Evolutionary conservation across 1,140 invertebrate genomes (phyloP).

Genomic region (Protaetia brevitarsis): DNA sequence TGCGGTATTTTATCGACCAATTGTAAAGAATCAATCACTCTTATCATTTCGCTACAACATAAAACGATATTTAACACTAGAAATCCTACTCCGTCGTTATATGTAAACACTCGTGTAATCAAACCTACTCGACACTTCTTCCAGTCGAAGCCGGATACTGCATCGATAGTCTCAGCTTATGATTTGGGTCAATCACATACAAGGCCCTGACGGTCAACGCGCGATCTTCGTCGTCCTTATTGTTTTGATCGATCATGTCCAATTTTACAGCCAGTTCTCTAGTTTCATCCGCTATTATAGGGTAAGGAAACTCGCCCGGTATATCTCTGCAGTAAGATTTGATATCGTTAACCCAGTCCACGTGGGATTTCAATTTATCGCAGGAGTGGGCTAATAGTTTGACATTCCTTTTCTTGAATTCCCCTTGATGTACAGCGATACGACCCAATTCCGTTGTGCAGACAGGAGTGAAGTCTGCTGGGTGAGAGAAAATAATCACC

Average conservation of each 20-base stretch:
- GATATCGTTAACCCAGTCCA: conserved; percentile 80
- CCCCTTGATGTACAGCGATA: conserved; percentile 68
- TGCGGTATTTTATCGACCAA: conserved; percentile 69
- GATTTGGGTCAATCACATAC: conserved; percentile 85
- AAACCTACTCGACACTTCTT: conserved; percentile 83
- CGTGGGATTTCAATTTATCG: conserved; percentile 73
- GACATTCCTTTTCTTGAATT: conserved; percentile 76
- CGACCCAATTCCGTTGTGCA: conserved; percentile 89
- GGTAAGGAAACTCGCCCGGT: conserved; percentile 73
- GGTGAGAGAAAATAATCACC: conserved; percentile 89
- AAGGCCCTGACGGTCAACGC: conserved; percentile 79
- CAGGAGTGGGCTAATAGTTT: conserved; percentile 88
- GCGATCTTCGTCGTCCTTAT: conserved; percentile 68
- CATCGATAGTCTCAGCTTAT: conserved; percentile 81
- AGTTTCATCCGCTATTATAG: conserved; percentile 82
- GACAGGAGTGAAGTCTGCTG: conserved; percentile 90
- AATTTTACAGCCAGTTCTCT: conserved; percentile 73
- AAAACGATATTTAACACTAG: conserved; percentile 18
- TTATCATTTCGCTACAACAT: conserved; percentile 78
- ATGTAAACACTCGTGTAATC: not conserved
- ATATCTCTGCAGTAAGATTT: conserved; percentile 69
- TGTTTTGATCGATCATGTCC: conserved; percentile 83
- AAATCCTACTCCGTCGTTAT: not conserved
- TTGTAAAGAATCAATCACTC: conserved; percentile 86
- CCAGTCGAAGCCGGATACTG: conserved; percentile 89